A percentile compares a stretch with the other conserved stretches of the same genome.
Conservation (phyloP, 1,140 invertebrate species). For the Lordiphosa collinella region DNA sequence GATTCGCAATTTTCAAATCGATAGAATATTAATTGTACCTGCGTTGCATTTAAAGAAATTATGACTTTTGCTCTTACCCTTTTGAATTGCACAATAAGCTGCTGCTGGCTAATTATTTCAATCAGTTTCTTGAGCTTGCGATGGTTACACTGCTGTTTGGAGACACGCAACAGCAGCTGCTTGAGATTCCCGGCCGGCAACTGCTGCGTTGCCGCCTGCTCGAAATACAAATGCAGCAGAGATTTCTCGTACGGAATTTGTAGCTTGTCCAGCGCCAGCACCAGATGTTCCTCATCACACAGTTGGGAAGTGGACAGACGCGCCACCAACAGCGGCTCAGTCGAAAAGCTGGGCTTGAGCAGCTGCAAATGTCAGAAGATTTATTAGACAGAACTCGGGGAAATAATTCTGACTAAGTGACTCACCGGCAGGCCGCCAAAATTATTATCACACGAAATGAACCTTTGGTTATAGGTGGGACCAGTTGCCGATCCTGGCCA, state of each 20-base stretch:
- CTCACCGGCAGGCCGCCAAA: constrained; percentile 53
- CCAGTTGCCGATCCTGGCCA: constrained; percentile 12
- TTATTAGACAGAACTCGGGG: too few species aligned
- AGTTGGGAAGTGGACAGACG: constrained; percentile 54
- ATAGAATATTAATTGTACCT: too few species aligned
- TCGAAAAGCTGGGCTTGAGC: constrained; percentile 58
- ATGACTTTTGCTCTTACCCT: constrained; percentile 43
- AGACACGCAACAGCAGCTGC: constrained; percentile 58
- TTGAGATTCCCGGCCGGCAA: constrained; percentile 40
- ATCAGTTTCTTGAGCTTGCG: constrained; percentile 66
- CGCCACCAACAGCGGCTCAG: constrained; percentile 44
- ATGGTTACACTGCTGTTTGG: constrained; percentile 69
- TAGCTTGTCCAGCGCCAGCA: constrained; percentile 72
- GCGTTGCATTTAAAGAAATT: too few species aligned
- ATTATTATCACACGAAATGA: constrained; percentile 70
- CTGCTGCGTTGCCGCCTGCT: constrained; percentile 13
- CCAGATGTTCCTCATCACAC: constrained; percentile 61
- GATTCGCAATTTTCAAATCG: too few species aligned
- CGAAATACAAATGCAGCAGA: constrained; percentile 52
- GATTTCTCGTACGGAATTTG: constrained; percentile 61
- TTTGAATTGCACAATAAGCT: constrained; percentile 66
- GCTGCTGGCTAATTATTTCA: constrained; percentile 49
- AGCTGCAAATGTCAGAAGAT: constrained; percentile 20
- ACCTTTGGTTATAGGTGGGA: constrained; percentile 55
- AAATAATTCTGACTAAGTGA: not conserved